Evolutionary conservation across 2,888 invertebrate genomes (phyloP).

Genomic region (Cheiracanthium punctorium): DNA sequence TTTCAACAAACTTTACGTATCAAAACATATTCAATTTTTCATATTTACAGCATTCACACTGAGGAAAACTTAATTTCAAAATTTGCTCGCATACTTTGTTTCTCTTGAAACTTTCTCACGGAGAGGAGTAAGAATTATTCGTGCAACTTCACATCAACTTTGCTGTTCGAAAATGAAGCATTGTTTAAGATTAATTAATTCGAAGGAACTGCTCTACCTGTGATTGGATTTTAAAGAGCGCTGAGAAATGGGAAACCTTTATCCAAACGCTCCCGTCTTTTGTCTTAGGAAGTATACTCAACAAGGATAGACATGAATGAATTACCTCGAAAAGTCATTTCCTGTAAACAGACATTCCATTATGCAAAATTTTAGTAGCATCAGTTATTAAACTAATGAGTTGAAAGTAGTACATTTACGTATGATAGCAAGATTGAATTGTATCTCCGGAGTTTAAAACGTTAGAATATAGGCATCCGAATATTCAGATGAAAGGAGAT

Average conservation of each 20-base stretch:
- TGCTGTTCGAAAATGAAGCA: neutral
- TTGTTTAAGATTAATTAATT: slow-evolving; percentile 15
- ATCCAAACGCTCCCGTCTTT: neutral
- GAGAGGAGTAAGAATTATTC: neutral
- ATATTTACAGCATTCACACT: too few species aligned
- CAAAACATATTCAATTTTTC: too few species aligned
- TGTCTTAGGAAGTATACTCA: neutral
- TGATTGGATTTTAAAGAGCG: slow-evolving; percentile 7
- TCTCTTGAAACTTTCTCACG: neutral
- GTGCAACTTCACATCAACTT: neutral
- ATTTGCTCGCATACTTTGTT: neutral
- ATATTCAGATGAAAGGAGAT: too few species aligned
- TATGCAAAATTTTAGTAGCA: neutral
- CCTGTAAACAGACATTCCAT: neutral
- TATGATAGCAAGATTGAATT: too few species aligned
- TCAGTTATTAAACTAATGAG: neutral
- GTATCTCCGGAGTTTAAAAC: too few species aligned
- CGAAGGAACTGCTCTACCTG: neutral
- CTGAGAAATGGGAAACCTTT: neutral
- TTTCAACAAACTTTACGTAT: too few species aligned
- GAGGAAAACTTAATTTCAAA: neutral
- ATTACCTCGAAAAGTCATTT: slow-evolving; percentile 3
- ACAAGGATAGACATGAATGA: slow-evolving; percentile 2
- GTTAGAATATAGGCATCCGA: too few species aligned
- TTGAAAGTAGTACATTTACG: neutral